Conservation (phyloP, 2,113 vertebrate species). For the Tragelaphus scriptus region DNA sequence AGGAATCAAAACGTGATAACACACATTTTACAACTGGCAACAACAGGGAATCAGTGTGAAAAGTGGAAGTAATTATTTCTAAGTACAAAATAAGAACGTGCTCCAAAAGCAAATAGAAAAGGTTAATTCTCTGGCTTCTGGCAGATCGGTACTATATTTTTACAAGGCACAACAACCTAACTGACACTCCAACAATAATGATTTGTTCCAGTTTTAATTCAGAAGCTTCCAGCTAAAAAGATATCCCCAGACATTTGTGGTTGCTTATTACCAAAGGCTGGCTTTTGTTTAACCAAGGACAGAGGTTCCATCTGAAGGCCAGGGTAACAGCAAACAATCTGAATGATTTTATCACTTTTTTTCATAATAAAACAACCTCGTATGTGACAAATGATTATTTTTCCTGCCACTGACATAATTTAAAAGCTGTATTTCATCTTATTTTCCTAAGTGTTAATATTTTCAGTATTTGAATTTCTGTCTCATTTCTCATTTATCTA, state of each 20-base stretch:
- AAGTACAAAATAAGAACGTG: background rate
- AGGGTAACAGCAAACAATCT: background rate
- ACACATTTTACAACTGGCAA: background rate
- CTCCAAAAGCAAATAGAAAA: background rate
- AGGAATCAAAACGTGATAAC: background rate
- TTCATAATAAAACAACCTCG: background rate
- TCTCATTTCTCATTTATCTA: slow-evolving; percentile 38
- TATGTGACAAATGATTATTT: background rate
- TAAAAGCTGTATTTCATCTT: slow-evolving; percentile 27
- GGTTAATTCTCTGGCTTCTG: background rate
- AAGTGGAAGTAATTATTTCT: background rate
- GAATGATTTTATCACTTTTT: background rate
- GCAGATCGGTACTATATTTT: background rate
- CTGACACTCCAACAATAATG: background rate
- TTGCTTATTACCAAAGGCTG: background rate
- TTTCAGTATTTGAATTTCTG: slow-evolving; percentile 22
- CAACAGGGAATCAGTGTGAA: background rate
- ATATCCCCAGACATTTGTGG: background rate
- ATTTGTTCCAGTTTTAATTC: background rate
- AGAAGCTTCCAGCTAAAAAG: background rate
- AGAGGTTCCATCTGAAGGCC: background rate
- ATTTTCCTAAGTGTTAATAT: slow-evolving; percentile 36
- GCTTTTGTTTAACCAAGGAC: background rate
- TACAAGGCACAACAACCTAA: background rate
- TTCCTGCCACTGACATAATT: background rate